Conservation (phyloP, 1,140 invertebrate genomes). For the Drosophila repletoides region DNA sequence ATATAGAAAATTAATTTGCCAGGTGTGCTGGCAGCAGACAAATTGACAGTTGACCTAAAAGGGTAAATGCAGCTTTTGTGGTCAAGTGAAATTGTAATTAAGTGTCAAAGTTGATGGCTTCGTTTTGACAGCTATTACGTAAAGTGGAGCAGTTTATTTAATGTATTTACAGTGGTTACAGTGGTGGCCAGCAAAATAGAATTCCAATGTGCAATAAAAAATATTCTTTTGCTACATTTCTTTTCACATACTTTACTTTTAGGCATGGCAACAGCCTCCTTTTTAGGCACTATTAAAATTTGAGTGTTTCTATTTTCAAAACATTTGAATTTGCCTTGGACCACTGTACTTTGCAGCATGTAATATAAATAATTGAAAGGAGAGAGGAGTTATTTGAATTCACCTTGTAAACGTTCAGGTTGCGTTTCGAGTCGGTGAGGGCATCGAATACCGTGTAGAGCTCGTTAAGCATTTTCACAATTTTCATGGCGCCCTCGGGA, state of each 20-base stretch:
- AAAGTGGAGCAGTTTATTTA: too few species aligned
- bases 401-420: constrained; percentile 98
- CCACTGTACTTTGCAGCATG: too few species aligned
- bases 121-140: constrained; percentile 6
- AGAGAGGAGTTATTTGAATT: constrained; percentile 30
- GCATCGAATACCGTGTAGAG: constrained; percentile 96
- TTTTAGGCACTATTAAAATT: too few species aligned
- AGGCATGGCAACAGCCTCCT: too few species aligned
- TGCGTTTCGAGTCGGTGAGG: constrained; percentile 94
- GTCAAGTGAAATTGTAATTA: constrained; percentile 54
- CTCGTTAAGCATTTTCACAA: constrained; percentile 94
- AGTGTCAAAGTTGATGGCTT: constrained; percentile 29
- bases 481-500: constrained; percentile 94
- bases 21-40: constrained; percentile 2
- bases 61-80: constrained; percentile 33
- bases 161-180: too few species aligned
- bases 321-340: too few species aligned
- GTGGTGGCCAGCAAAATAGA: too few species aligned
- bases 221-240: too few species aligned
- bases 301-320: too few species aligned
- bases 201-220: too few species aligned
- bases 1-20: constrained; percentile 2
- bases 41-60: constrained; percentile 51
- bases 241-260: too few species aligned
- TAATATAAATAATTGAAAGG: background rate